Evolutionary conservation across 2,888 invertebrate species (phyloP).

Genomic region (Argyresthia goedartella): DNA sequence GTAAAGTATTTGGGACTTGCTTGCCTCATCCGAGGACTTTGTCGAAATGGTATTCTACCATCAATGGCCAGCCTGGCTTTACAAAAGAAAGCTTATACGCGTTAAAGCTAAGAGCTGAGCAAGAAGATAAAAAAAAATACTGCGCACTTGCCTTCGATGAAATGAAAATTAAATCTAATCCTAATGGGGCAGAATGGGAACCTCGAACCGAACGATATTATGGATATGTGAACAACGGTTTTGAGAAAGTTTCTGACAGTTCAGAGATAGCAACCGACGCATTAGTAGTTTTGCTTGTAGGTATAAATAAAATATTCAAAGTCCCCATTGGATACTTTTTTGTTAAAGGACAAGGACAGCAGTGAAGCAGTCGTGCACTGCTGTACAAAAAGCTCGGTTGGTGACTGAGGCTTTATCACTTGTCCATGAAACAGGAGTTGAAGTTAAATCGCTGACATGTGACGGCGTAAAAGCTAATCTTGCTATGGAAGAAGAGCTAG

Average conservation of each 20-base stretch:
- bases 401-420: too few species aligned
- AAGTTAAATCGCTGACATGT: too few species aligned
- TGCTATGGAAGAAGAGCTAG: too few species aligned
- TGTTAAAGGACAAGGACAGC: too few species aligned
- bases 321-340: too few species aligned
- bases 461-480: too few species aligned
- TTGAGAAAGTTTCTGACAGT: not conserved
- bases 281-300: not conserved
- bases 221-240: not conserved
- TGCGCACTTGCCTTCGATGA: not conserved
- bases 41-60: not conserved
- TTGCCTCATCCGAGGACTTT: constrained; percentile 1
- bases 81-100: not conserved
- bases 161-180: not conserved
- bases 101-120: not conserved
- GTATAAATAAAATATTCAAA: too few species aligned
- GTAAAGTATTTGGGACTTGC: not conserved
- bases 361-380: too few species aligned
- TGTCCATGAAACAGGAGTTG: too few species aligned
- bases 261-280: not conserved
- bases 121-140: not conserved
- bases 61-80: not conserved
- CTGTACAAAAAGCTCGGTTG: not conserved
- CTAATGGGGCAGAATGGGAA: not conserved
- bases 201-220: too few species aligned